Evolutionary conservation across 2,888 invertebrate genomes (phyloP).

Genomic region (Scaptomyza caliginosa): DNA sequence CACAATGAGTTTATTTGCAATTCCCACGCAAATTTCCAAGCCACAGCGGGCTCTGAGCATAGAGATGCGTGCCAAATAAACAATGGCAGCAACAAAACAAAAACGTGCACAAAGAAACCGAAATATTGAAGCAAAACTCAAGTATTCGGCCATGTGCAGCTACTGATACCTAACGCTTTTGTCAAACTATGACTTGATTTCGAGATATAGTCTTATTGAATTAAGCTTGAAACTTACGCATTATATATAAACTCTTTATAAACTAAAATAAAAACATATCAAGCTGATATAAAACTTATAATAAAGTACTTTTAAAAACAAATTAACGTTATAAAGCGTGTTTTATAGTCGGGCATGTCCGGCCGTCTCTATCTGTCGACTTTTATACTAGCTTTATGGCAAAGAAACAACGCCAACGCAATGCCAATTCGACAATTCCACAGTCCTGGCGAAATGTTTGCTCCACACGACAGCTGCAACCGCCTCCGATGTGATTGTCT

Average conservation of each 20-base stretch:
- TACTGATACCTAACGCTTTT: neutral
- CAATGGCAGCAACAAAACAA: conserved; percentile 23
- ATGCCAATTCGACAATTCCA: conserved; percentile 28
- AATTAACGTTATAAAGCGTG: neutral
- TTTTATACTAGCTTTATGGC: conserved; percentile 4
- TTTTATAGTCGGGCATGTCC: conserved; percentile 16
- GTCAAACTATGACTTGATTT: too few species aligned
- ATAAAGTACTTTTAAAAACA: too few species aligned
- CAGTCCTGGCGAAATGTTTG: conserved; percentile 37
- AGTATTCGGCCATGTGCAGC: conserved; percentile 1
- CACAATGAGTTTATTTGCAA: conserved; percentile 54
- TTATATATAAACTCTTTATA: too few species aligned
- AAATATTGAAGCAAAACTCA: conserved; percentile 5
- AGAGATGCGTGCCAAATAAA: conserved; percentile 40
- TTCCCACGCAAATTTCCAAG: conserved; percentile 50
- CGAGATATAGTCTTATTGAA: too few species aligned
- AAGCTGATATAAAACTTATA: too few species aligned
- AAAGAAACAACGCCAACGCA: neutral
- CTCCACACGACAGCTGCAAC: conserved; percentile 45
- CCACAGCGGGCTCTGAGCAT: conserved; percentile 34
- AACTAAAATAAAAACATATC: too few species aligned
- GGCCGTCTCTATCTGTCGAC: neutral
- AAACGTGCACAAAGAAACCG: conserved; percentile 7
- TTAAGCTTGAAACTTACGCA: neutral
- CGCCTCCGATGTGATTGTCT: conserved; percentile 22